Base-by-base conservation (phyloP, 2,797 vertebrate genomes). In the Parauchenoglanis punctatus region DNA sequence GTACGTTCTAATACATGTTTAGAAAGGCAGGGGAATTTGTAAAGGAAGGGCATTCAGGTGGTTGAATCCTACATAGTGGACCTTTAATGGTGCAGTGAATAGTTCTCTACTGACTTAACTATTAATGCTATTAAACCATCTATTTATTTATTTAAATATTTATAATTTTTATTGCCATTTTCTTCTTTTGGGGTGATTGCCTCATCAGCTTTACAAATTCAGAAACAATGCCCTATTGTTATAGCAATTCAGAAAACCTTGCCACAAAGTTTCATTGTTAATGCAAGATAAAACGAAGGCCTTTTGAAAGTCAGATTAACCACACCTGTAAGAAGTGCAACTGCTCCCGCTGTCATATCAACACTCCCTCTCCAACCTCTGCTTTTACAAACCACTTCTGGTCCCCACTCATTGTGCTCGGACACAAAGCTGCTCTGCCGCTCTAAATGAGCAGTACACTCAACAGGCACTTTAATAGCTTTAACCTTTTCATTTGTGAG, bases 401-500 rank as follows among this genome's bases (percentile, higher is more conserved):
- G 40, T 20, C 25, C 15, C 83, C 6, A 23, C 82, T 76, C 49
- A 44, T 85, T 86, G 49, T 81, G 44, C 61, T 72, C 2, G 54
- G 65, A 89, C 52, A 86, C 80, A 81, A 77, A 76, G 72, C 61
- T 11, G 25, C 35, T 81, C 52, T 72, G 75, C 49, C 23, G 44
- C 72, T 89, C 58, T 56, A 83, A 87, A 88, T 84, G 82, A 88
- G 72, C 77, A 73, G 68, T 78, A 56, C 67, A 68, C 77, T 84
- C 78, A 63, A 86, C 52, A 17, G 84, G 63, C 83, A 44, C 59
- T 83, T 84, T 86, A 88, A 84, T 86, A 87, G 76, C 72, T 86
- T 78, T 87, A 87, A 87, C 87, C 88, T 84, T 90, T 88, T 81
- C 56, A 84, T 83, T 81, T 23, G 76, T 5, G 54, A 84, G 56